These are phyloP conservation scores for Machimus atricapillus DNA, from an alignment of 2,888 invertebrate genomes.

Conservation along the genomic window DNA sequence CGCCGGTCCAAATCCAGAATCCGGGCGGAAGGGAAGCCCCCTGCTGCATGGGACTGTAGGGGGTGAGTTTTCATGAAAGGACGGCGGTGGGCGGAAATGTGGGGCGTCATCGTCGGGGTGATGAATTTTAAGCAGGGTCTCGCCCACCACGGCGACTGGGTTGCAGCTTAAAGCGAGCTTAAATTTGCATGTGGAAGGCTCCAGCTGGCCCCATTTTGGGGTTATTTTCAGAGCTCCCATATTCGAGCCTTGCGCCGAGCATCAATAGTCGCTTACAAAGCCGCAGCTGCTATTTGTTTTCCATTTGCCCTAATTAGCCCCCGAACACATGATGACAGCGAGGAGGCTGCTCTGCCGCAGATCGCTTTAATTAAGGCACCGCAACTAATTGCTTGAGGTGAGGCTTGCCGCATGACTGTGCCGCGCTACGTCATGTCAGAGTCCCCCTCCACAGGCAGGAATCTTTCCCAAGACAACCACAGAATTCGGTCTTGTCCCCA, in stretches of 20 bases:
- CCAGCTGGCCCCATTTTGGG: background rate
- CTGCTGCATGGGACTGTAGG: background rate
- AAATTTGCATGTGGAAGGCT: constrained; percentile 13
- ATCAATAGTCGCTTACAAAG: constrained; percentile 16
- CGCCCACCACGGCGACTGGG: background rate
- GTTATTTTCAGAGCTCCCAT: background rate
- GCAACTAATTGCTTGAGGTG: constrained; percentile 32
- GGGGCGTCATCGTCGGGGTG: background rate
- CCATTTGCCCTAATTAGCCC: constrained; percentile 24
- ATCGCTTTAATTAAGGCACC: constrained; percentile 16
- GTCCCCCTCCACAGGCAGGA: background rate
- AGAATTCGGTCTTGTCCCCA: background rate
- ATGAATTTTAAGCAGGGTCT: constrained; percentile 26
- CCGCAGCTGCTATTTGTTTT: constrained; percentile 17
- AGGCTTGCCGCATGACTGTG: background rate
- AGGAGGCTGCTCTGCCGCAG: constrained; percentile 4
- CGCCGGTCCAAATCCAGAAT: background rate
- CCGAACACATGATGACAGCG: background rate
- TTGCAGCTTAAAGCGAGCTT: background rate
- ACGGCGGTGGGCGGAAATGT: background rate
- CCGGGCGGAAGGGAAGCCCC: background rate
- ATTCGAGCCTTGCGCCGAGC: background rate
- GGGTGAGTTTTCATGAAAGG: background rate
- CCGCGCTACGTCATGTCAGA: background rate
- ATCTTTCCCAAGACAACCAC: constrained; percentile 5